Percentiles rank a stretch among this genome's conserved stretches.
phyloP scores from a whole-genome alignment of 1,140 invertebrate genomes.

The Euschistus heros region DNA sequence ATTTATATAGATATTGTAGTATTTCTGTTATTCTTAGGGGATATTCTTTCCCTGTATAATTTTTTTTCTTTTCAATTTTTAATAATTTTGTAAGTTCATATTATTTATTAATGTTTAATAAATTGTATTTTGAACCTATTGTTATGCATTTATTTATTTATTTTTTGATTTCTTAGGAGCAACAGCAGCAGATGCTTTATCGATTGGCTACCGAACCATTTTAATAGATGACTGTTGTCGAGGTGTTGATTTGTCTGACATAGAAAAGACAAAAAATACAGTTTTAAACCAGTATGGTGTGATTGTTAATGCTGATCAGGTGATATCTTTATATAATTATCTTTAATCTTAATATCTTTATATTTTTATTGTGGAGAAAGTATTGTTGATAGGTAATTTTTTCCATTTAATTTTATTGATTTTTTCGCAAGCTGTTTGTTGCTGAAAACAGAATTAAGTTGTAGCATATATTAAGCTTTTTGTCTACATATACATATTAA shows the following conservation, averaged over 20 bases:
- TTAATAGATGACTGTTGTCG: conserved; percentile 83
- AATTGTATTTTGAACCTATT: too few species aligned
- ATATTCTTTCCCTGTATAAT: too few species aligned
- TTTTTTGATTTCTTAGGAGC: conserved; percentile 56
- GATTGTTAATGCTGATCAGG: conserved; percentile 59
- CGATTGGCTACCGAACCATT: conserved; percentile 80
- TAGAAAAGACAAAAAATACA: conserved; percentile 66
- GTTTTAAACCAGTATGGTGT: conserved; percentile 63
- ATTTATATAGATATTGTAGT: too few species aligned
- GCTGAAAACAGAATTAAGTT: too few species aligned
- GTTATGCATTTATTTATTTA: too few species aligned
- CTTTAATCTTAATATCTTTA: not conserved
- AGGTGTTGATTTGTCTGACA: conserved; percentile 74
- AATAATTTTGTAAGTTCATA: too few species aligned
- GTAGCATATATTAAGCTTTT: too few species aligned
- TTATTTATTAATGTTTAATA: too few species aligned
- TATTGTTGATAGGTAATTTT: not conserved
- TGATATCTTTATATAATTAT: conserved; percentile 28
- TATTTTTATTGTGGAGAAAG: not conserved
- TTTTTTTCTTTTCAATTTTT: too few species aligned
- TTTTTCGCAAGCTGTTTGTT: not conserved
- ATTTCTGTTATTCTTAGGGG: too few species aligned
- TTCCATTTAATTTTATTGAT: not conserved
- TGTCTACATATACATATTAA: too few species aligned
- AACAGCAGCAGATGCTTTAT: conserved; percentile 74